These are phyloP conservation scores for Tribolium castaneum DNA, from an alignment of 1,140 invertebrate genomes.

Conservation along the genomic window DNA sequence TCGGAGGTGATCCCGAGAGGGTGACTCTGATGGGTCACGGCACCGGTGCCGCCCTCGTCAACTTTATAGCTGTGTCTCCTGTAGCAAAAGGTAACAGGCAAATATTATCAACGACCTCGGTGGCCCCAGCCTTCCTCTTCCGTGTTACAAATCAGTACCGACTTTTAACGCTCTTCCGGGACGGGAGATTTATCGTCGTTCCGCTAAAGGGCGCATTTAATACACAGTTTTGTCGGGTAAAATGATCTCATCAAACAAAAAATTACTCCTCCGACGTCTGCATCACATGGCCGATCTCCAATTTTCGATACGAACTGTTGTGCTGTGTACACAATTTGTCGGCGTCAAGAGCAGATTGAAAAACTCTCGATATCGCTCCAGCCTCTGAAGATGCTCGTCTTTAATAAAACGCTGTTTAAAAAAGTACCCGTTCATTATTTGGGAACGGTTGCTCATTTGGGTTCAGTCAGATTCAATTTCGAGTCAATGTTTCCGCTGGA, in stretches of 20 bases:
- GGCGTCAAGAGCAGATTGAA: constrained; percentile 17
- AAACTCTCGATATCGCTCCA: constrained; percentile 1
- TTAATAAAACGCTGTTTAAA: constrained; percentile 2
- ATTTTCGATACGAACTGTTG: constrained; percentile 26
- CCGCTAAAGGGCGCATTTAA: neutral
- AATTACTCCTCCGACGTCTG: constrained; percentile 11
- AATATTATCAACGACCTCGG: constrained; percentile 27
- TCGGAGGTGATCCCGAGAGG: constrained; percentile 89
- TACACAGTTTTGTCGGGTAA: neutral
- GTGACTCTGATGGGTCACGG: constrained; percentile 94
- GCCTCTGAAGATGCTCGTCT: neutral
- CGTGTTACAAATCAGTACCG: constrained; percentile 34
- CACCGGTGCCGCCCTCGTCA: constrained; percentile 92
- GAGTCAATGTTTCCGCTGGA: neutral
- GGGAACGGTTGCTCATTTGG: neutral
- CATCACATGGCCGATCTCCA: constrained; percentile 16
- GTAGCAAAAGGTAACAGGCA: constrained; percentile 83
- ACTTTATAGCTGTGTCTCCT: constrained; percentile 93
- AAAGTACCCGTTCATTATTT: neutral
- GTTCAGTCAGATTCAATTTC: neutral
- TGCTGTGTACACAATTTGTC: constrained; percentile 35
- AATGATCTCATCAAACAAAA: constrained; percentile 24
- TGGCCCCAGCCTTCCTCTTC: neutral
- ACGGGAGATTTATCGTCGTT: constrained; percentile 14
- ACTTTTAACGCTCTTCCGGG: constrained; percentile 24